These are phyloP conservation scores for Dinocampus coccinellae DNA, from an alignment of 2,888 invertebrate species.

Conservation along the genomic window DNA sequence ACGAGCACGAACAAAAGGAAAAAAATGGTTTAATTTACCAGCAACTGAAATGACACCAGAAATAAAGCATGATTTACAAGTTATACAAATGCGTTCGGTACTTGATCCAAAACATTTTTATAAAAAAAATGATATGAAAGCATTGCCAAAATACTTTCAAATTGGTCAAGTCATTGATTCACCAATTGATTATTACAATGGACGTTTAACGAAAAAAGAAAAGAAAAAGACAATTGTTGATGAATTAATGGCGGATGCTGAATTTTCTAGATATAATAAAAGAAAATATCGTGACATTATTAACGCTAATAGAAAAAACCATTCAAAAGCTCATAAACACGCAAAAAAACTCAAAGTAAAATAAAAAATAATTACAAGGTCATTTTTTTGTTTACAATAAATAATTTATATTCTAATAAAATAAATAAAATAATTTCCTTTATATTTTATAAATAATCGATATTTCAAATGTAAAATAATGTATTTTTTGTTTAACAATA, in stretches of 20 bases:
- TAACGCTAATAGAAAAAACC: constrained; percentile 77
- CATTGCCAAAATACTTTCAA: constrained; percentile 92
- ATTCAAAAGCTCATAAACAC: constrained; percentile 77
- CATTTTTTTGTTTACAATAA: neutral
- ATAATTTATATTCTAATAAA: neutral
- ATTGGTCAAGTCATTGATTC: constrained; percentile 87
- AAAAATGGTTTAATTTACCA: constrained; percentile 90
- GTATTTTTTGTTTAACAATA: too few relatives aligned
- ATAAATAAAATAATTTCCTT: neutral
- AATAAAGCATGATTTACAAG: constrained; percentile 86
- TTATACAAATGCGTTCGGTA: constrained; percentile 92
- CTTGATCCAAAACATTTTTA: constrained; percentile 95
- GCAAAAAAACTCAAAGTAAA: constrained; percentile 81
- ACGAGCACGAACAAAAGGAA: constrained; percentile 85
- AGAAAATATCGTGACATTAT: constrained; percentile 84
- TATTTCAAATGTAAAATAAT: too few relatives aligned
- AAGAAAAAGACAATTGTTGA: constrained; percentile 93
- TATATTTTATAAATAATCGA: too few relatives aligned
- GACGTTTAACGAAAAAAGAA: constrained; percentile 86
- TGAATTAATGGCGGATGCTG: constrained; percentile 90
- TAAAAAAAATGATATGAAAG: constrained; percentile 90
- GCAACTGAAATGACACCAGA: constrained; percentile 93
- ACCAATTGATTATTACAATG: constrained; percentile 88
- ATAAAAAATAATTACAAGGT: constrained; percentile 32
- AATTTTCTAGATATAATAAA: constrained; percentile 85